These are phyloP conservation scores for Pipa parva DNA, from an alignment of 2,113 vertebrate genomes.

Conservation along the genomic window DNA sequence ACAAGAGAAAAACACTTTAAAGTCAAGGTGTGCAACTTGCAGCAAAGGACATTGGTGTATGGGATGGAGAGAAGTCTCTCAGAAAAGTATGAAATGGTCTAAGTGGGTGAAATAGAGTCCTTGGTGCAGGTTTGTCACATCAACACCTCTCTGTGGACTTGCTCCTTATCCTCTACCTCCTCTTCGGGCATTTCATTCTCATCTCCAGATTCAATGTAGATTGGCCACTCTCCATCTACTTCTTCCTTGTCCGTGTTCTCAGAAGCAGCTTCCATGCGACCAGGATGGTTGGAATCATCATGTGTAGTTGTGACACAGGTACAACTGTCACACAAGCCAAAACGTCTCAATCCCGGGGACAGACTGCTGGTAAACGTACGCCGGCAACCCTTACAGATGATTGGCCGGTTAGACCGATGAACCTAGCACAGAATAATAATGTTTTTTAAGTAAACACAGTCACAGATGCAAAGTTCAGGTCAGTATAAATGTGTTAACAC, in stretches of 20 bases:
- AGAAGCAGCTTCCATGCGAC: conserved; percentile 60
- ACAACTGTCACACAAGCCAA: conserved; percentile 88
- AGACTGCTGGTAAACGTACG: conserved; percentile 81
- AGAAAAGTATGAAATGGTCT: background rate
- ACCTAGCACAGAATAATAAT: conserved; percentile 63
- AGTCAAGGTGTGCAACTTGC: background rate
- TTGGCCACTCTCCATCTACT: conserved; percentile 79
- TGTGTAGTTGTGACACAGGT: conserved; percentile 86
- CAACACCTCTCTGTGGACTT: conserved; percentile 56
- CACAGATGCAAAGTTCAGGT: too few relatives aligned
- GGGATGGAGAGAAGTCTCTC: conserved; percentile 6
- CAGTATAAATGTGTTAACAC: too few relatives aligned
- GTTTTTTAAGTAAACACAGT: background rate
- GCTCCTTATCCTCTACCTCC: conserved; percentile 68
- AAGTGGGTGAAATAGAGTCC: background rate
- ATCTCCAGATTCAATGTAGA: conserved; percentile 88
- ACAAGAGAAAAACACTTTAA: background rate
- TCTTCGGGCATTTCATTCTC: conserved; percentile 69
- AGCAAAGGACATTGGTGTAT: background rate
- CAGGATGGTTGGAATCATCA: conserved; percentile 70
- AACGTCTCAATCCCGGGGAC: conserved; percentile 79
- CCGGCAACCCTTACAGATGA: conserved; percentile 90
- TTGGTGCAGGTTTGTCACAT: conserved; percentile 53
- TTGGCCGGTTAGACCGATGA: conserved; percentile 86
- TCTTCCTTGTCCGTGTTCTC: conserved; percentile 74